These are phyloP conservation scores for Mylabris sibirica DNA, from an alignment of 2,888 invertebrate genomes.

Conservation along the genomic window DNA sequence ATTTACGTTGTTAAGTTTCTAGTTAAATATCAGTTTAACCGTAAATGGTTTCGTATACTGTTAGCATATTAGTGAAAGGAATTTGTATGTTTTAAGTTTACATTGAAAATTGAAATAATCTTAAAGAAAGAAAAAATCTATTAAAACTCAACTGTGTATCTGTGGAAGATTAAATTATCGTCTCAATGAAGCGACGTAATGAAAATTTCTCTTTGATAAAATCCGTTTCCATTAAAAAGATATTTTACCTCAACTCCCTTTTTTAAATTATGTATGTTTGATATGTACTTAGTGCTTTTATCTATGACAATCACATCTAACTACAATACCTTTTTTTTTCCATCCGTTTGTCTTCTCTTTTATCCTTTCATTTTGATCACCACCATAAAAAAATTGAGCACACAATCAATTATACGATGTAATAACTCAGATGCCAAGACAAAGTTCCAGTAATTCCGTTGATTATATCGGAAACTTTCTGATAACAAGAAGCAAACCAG, in stretches of 20 bases:
- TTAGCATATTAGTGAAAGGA: not conserved
- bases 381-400: not conserved
- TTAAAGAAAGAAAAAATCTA: not conserved
- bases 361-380: not conserved
- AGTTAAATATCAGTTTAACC: not conserved
- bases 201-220: not conserved
- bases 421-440: not conserved
- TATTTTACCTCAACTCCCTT: not conserved
- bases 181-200: not conserved
- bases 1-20: conserved; percentile 9
- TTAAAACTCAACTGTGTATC: not conserved
- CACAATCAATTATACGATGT: conserved; percentile 15
- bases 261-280: not conserved
- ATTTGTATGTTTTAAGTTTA: not conserved
- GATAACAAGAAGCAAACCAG: conserved; percentile 11
- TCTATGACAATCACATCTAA: not conserved
- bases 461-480: conserved; percentile 17
- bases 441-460: not conserved
- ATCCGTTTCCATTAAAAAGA: not conserved
- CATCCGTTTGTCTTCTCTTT: not conserved
- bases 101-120: conserved; percentile 5
- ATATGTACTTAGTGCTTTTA: not conserved
- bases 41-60: not conserved
- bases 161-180: not conserved
- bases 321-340: not conserved